Evolutionary conservation across 2,888 invertebrate genomes (phyloP).

Genomic region (Rhorus exstirpatorius): DNA sequence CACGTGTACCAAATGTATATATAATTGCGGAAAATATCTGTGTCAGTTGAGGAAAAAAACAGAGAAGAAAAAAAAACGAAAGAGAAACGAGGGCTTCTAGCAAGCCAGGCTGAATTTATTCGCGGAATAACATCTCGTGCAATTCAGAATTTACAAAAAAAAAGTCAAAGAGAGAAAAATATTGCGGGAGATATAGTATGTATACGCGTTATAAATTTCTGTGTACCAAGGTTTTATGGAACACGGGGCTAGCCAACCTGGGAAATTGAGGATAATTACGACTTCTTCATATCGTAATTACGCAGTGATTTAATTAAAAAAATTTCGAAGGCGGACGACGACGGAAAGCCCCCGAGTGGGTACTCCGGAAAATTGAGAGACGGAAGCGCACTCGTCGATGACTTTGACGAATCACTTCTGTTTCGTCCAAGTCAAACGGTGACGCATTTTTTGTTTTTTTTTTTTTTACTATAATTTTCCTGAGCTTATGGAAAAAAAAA

Average conservation of each 20-base stretch:
- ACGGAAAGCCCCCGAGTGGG: conserved; percentile 41
- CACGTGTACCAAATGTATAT: background rate
- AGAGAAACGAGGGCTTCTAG: conserved; percentile 43
- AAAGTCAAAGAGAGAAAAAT: conserved; percentile 50
- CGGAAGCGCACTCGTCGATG: conserved; percentile 64
- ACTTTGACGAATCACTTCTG: conserved; percentile 40
- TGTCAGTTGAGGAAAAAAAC: conserved; percentile 74
- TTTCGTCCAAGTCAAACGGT: background rate
- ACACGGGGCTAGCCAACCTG: conserved; percentile 76
- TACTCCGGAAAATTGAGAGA: conserved; percentile 79
- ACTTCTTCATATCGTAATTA: conserved; percentile 83
- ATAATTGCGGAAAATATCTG: conserved; percentile 68
- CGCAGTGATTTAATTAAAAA: conserved; percentile 82
- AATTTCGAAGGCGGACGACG: conserved; percentile 70
- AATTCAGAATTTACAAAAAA: conserved; percentile 11
- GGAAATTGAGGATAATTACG: conserved; percentile 80
- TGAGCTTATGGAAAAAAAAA: background rate
- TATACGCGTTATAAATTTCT: no score
- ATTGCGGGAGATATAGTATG: conserved; percentile 30
- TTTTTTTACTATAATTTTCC: background rate
- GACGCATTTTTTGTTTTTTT: conserved; percentile 17
- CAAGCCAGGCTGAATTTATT: conserved; percentile 51
- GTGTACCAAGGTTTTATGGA: no score
- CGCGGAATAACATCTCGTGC: conserved; percentile 41
- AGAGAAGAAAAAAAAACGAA: conserved; percentile 50